Conservation (phyloP, 2,797 vertebrate species). For the Erpetoichthys calabaricus region DNA sequence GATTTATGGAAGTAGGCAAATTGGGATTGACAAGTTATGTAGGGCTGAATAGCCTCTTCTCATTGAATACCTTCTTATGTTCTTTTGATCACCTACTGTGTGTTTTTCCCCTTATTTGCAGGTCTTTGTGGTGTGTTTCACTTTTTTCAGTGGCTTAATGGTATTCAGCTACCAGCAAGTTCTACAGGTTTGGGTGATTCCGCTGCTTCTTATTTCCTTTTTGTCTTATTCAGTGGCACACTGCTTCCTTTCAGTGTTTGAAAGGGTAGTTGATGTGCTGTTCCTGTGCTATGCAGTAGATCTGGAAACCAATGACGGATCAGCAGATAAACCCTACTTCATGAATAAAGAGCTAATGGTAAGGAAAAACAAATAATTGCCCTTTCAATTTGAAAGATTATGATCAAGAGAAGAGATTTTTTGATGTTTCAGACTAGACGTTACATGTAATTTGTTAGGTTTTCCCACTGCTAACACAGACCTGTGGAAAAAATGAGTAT, state of each 20-base stretch:
- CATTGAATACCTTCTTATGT: too few species aligned
- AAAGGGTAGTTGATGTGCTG: slow-evolving; percentile 40
- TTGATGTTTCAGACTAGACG: too few species aligned
- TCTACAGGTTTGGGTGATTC: slow-evolving; percentile 46
- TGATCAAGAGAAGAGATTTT: too few species aligned
- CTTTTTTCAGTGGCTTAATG: slow-evolving; percentile 55
- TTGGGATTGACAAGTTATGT: too few species aligned
- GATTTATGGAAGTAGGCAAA: too few species aligned
- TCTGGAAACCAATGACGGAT: slow-evolving; percentile 53
- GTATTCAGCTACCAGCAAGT: slow-evolving; percentile 53
- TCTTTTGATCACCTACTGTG: too few species aligned
- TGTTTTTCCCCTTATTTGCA: slow-evolving; percentile 15
- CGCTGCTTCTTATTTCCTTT: slow-evolving; percentile 43
- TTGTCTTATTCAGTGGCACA: slow-evolving; percentile 50
- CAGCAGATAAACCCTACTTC: slow-evolving; percentile 47
- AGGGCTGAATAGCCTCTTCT: too few species aligned
- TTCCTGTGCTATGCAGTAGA: slow-evolving; percentile 54
- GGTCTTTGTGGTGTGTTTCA: slow-evolving; percentile 54
- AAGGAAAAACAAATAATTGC: slow-evolving; percentile 17
- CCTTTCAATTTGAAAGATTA: too few species aligned
- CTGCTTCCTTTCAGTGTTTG: slow-evolving; percentile 50
- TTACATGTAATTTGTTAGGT: too few species aligned
- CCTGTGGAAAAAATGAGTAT: too few species aligned
- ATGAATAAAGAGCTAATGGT: slow-evolving; percentile 53
- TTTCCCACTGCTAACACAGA: too few species aligned